Evolutionary conservation across 2,797 vertebrate genomes (phyloP), one percentile per base, ranked within the genome.

Genomic region (Galaxias olidus): DNA sequence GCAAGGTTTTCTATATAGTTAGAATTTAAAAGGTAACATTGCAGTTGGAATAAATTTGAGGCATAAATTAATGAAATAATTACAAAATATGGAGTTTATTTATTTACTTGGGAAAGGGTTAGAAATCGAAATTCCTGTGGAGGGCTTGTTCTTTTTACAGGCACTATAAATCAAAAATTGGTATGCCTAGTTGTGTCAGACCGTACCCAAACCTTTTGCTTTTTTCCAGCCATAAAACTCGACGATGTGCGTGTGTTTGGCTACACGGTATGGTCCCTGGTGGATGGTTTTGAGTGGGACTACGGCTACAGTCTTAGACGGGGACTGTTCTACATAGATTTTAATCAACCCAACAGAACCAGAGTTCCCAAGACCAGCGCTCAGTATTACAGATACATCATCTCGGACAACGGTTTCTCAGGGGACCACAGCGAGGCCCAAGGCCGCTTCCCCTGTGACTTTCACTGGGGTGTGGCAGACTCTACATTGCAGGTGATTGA

Each of bases 241-340:
- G 95, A 99, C 64, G 78, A 81, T 6, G 86, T 96, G 50, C 88
- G 76, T 59, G 95, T 99, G 73, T 94, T 97, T 68, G 97, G 96
- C 68, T 99, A 98, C 78, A 90, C 92, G 0, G 92, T 94, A 62
- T 99, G 98, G 98, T 96, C 96, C 5, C 87, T 99, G 76, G 84
- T 98, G 50, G 98, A 99, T 60, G 95, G 96, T 62, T 98, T 95
- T 63, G 98, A 99, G 81, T 99, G 98, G 98, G 95, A 95, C 65
- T 88, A 95, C 1, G 93, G 89, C 42, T 94, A 95, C 73, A 86
- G 72, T 40, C 80, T 88, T 13, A 92, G 96, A 42, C 89, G 94
- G 1, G 98, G 98, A 30, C 89, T 99, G 42, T 98, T 98, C 87
- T 95, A 95, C 57, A 75, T 98, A 0, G 92, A 99, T 79, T 96